Conservation (phyloP, 2,888 invertebrate genomes). For the Stegophylla sp. region DNA sequence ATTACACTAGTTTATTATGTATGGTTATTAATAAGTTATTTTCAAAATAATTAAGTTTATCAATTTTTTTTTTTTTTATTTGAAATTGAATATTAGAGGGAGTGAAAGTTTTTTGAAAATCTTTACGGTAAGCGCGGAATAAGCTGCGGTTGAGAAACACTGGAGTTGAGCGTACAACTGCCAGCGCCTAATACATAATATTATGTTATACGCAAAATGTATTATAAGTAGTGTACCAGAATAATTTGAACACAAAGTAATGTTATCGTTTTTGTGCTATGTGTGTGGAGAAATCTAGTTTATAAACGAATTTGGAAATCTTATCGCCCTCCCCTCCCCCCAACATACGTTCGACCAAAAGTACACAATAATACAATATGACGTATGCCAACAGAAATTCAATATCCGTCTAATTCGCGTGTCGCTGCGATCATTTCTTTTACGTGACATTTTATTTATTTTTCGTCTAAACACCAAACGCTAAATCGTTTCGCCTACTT, state of each 20-base stretch:
- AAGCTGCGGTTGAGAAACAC: no score
- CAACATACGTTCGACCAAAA: background rate
- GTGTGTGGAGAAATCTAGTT: conserved; percentile 13
- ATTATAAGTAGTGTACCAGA: no score
- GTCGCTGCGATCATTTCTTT: conserved; percentile 16
- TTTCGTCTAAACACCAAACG: background rate
- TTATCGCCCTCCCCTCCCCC: background rate
- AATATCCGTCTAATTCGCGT: conserved; percentile 25
- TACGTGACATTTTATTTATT: background rate
- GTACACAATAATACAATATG: background rate
- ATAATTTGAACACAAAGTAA: no score
- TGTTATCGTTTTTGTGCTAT: background rate
- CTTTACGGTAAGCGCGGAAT: no score
- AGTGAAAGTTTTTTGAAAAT: no score
- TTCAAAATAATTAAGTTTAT: no score
- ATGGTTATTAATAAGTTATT: no score
- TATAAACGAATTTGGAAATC: conserved; percentile 21
- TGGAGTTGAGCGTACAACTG: no score
- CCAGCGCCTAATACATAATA: no score
- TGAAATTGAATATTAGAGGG: no score
- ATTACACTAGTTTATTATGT: no score
- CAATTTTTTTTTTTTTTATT: no score
- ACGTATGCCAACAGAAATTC: conserved; percentile 8
- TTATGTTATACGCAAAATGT: background rate
- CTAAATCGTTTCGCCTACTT: conserved; percentile 8